phyloP scores from a whole-genome alignment of 2,888 invertebrate species.

The Hesperia comma region DNA sequence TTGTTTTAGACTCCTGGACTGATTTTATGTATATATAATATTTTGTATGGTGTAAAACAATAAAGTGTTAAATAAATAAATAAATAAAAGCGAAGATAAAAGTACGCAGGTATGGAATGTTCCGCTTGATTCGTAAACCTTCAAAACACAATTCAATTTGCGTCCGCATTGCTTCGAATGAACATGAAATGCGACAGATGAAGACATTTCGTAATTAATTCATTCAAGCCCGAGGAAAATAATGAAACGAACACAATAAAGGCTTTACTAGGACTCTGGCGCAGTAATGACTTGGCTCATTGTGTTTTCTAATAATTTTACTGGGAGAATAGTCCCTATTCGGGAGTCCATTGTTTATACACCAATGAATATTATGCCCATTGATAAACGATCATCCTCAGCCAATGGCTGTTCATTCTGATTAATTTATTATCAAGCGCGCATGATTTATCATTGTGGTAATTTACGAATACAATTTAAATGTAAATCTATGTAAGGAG shows the following conservation, averaged over 20 bases:
- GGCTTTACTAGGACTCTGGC: conserved; percentile 8
- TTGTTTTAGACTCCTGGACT: too few species aligned
- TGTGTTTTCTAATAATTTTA: conserved; percentile 45
- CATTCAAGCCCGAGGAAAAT: conserved; percentile 18
- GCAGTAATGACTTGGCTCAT: conserved; percentile 44
- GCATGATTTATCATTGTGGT: not conserved
- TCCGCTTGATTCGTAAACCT: too few species aligned
- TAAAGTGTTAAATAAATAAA: too few species aligned
- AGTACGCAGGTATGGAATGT: too few species aligned
- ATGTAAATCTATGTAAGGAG: too few species aligned
- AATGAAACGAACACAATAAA: conserved; percentile 22
- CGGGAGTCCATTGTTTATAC: conserved; percentile 51
- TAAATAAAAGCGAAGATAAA: too few species aligned
- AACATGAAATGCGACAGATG: not conserved
- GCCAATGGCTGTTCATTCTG: not conserved
- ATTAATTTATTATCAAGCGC: conserved; percentile 3
- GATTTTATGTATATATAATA: too few species aligned
- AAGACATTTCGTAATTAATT: conserved; percentile 17
- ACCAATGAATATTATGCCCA: conserved; percentile 47
- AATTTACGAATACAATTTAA: not conserved
- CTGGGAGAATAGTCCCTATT: conserved; percentile 40
- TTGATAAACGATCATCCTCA: conserved; percentile 35
- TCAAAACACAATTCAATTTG: not conserved
- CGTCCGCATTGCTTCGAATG: not conserved
- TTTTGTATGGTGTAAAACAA: too few species aligned